Evolutionary conservation across 2,888 invertebrate species (phyloP).

Genomic region (Petrolisthes manimaculis): DNA sequence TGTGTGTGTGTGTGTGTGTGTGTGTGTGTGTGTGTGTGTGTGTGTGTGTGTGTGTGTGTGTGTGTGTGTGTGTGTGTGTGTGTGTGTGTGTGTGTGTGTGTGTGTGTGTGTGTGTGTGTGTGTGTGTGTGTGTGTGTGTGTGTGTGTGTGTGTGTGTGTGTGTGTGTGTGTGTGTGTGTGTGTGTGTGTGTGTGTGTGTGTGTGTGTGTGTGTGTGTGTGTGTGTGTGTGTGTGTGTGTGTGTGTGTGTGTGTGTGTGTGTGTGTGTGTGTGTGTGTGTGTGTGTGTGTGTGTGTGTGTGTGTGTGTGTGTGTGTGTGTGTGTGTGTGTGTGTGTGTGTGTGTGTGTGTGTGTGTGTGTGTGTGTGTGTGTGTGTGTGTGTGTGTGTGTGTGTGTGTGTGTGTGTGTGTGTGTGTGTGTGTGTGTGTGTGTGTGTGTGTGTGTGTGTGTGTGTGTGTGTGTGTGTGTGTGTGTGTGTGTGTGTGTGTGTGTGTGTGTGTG

Average conservation of each 20-base stretch:
- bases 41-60: conserved; percentile 1
- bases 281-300: conserved; percentile 1
- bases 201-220: conserved; percentile 1
- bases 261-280: conserved; percentile 1
- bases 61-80: conserved; percentile 1
- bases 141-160: conserved; percentile 1
- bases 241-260: conserved; percentile 1
- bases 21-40: conserved; percentile 1
- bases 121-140: conserved; percentile 1
- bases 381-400: conserved; percentile 1
- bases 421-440: conserved; percentile 1
- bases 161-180: conserved; percentile 1
- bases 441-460: conserved; percentile 1
- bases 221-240: conserved; percentile 1
- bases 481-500: conserved; percentile 1
- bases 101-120: conserved; percentile 1
- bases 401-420: conserved; percentile 1
- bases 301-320: conserved; percentile 1
- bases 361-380: conserved; percentile 1
- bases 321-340: conserved; percentile 1
- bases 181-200: conserved; percentile 1
- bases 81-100: conserved; percentile 1
- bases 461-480: conserved; percentile 1
- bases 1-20: conserved; percentile 1
- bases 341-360: conserved; percentile 1